Evolutionary conservation across 2,888 invertebrate genomes (phyloP), one percentile per base, ranked within the genome.

Genomic region (Dicyrtomina minuta): DNA sequence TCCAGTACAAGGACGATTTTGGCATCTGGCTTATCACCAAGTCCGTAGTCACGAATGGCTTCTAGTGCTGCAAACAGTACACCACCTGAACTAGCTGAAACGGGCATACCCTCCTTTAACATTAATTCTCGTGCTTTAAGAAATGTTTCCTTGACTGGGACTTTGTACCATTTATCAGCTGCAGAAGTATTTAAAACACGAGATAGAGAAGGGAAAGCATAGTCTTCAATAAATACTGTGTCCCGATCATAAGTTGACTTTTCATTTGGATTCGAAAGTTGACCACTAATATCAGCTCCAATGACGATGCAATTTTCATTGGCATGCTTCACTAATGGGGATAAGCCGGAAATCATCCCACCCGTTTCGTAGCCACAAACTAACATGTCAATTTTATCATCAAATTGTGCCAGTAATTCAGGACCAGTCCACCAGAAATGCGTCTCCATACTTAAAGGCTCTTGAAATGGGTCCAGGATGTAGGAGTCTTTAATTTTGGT

Each of bases 331-430:
- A 59, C 6, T 5, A 59, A 1, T 6, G 59, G 43, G 22, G 59
- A 39, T 1, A 59, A 17, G 10, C 59, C 59, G 1, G 59, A 59
- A 22, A 59, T 59, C 43, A 59, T 41, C 41, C 59, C 59, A 39
- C 59, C 59, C 15, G 59, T 59, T 59, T 59, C 59, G 41, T 59
- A 59, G 3, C 59, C 59, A 59, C 59, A 59, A 10, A 59, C 59
- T 2, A 59, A 22, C 39, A 59, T 59, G 22, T 59, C 59, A 12
- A 17, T 17, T 33, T 13, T 17, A 33, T 33, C 39, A 6, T 33
- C 39, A n/a, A 58, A 58, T 13, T 59, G 59, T 22, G 8, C 3
- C 1, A 59, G 41, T 15, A 59, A 41, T 43, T 59, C 59, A 41
- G 5, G 41, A 1, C 43, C 59, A 39, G 59, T 59, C 59, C 59